A percentile compares a stretch with the other conserved stretches of the same genome.
Evolutionary conservation across 1,140 invertebrate species (phyloP).

Genomic region (Drosophila chauvacae): DNA sequence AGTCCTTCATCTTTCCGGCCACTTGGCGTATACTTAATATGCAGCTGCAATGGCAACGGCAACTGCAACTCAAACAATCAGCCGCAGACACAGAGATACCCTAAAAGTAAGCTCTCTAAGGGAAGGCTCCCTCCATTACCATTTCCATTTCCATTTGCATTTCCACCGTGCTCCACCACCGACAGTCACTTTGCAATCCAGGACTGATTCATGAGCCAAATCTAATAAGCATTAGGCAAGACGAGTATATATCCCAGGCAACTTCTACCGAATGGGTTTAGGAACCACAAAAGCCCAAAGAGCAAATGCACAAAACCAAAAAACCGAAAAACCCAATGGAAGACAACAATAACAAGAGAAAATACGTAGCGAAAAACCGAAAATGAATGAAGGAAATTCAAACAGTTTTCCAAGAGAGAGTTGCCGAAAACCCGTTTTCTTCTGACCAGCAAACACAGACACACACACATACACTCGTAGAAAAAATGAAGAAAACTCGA

Average conservation of each 20-base stretch:
- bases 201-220: constrained; percentile 75
- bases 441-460: constrained; percentile 54
- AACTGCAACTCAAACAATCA: constrained; percentile 23
- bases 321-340: constrained; percentile 44
- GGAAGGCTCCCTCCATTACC: constrained; percentile 3
- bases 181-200: constrained; percentile 51
- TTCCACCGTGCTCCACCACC: constrained; percentile 11
- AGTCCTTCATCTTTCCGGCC: constrained; percentile 24
- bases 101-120: constrained; percentile 6
- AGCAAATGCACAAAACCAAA: constrained; percentile 60
- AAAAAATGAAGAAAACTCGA: constrained; percentile 27
- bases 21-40: constrained; percentile 54
- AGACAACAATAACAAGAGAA: constrained; percentile 33
- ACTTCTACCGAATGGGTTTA: constrained; percentile 37
- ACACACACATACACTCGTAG: constrained; percentile 11
- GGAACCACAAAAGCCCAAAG: constrained; percentile 50
- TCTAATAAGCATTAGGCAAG: constrained; percentile 78
- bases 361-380: constrained; percentile 21
- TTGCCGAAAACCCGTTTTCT: constrained; percentile 66
- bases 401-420: constrained; percentile 71
- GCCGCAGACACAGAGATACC: constrained; percentile 1
- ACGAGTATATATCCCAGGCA: constrained; percentile 21
- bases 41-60: constrained; percentile 35
- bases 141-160: constrained; percentile 41
- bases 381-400: constrained; percentile 54